phyloP scores from a whole-genome alignment of 2,888 invertebrate genomes.

The Nephrotoma appendiculata region DNA sequence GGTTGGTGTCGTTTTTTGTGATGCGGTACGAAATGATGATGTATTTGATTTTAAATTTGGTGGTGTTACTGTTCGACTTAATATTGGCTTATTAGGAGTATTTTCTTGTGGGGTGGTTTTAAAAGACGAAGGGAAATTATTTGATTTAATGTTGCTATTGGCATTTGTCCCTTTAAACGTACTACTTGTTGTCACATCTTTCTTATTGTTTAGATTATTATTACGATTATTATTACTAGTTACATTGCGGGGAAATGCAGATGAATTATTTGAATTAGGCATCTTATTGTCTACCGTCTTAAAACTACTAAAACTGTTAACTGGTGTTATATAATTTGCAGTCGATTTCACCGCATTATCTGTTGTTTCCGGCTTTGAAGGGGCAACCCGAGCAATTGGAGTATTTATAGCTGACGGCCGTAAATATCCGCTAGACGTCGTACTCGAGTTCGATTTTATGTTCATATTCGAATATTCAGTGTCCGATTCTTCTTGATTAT shows the following conservation, averaged over 20 bases:
- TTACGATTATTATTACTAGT: background rate
- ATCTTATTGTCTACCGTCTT: conserved; percentile 14
- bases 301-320: conserved; percentile 6
- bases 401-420: conserved; percentile 53
- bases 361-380: conserved; percentile 25
- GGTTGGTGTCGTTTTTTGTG: conserved; percentile 9
- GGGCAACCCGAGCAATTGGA: conserved; percentile 36
- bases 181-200: background rate
- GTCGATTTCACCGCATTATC: conserved; percentile 1
- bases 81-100: conserved; percentile 9
- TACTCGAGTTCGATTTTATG: conserved; percentile 39
- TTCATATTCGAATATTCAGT: conserved; percentile 46
- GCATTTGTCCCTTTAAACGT: background rate
- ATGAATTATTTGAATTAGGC: background rate
- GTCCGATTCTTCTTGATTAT: conserved; percentile 40
- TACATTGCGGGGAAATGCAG: background rate
- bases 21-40: conserved; percentile 14
- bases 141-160: background rate
- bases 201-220: conserved; percentile 1
- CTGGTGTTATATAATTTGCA: background rate
- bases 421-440: conserved; percentile 58
- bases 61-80: conserved; percentile 9
- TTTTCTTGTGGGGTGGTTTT: background rate
- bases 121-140: background rate
- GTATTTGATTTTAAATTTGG: conserved; percentile 12